Percentiles rank a stretch among this genome's conserved stretches.
Conservation (phyloP, 2,797 vertebrate species). For the Harpagifer antarcticus region DNA sequence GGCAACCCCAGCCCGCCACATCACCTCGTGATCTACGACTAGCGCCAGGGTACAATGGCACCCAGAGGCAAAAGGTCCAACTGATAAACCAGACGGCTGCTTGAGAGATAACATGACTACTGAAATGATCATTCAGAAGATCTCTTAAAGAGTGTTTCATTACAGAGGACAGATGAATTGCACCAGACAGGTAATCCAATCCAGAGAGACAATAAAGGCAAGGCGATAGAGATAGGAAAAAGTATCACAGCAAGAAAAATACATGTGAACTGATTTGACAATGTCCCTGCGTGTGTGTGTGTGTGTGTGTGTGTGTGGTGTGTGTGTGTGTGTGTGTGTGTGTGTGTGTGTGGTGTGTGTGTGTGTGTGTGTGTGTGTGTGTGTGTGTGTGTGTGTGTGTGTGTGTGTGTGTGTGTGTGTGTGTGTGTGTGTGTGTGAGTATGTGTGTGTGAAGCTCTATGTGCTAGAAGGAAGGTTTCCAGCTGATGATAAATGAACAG, state of each 20-base stretch:
- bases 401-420: not conserved
- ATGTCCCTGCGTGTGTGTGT: constrained; percentile 14
- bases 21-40: constrained; percentile 53
- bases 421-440: not conserved
- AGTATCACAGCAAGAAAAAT: not conserved
- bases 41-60: constrained; percentile 51
- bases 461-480: constrained; percentile 58
- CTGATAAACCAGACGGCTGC: constrained; percentile 23
- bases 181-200: constrained; percentile 54
- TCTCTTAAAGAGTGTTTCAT: constrained; percentile 34
- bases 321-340: constrained; percentile 10
- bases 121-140: constrained; percentile 28
- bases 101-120: constrained; percentile 24
- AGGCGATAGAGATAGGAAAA: constrained; percentile 32
- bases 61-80: constrained; percentile 46
- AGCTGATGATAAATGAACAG: constrained; percentile 73
- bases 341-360: constrained; percentile 1
- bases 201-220: constrained; percentile 49
- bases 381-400: constrained; percentile 3
- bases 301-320: constrained; percentile 4
- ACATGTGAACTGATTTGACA: constrained; percentile 27
- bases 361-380: constrained; percentile 13
- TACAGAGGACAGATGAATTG: constrained; percentile 38
- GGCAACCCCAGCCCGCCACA: constrained; percentile 31
- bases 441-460: constrained; percentile 1